A percentile compares a stretch with the other conserved stretches of the same genome.
Evolutionary conservation across 2,113 vertebrate species (phyloP).

Genomic region (Lichenostomus cassidix): DNA sequence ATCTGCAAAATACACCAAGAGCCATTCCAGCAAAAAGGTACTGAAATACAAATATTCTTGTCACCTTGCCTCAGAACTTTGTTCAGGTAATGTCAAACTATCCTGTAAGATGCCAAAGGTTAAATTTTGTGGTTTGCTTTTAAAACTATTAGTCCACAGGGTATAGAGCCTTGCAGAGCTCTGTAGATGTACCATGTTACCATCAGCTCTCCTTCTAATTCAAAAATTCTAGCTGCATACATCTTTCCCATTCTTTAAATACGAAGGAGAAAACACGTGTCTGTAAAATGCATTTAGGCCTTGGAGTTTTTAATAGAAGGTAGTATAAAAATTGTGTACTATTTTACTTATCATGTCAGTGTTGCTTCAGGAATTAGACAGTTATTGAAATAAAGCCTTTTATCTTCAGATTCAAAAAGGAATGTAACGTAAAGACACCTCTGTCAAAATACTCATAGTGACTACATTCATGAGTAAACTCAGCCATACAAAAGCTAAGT

Average conservation of each 20-base stretch:
- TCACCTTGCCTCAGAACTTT: neutral
- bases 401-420: conserved; percentile 8
- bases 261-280: neutral
- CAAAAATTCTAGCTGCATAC: neutral
- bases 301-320: neutral
- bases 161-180: neutral
- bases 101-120: neutral
- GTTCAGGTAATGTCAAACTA: neutral
- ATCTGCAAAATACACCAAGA: neutral
- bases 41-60: neutral
- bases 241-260: neutral
- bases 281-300: neutral
- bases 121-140: neutral
- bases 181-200: neutral
- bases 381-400: conserved; percentile 22
- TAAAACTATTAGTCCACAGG: neutral
- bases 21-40: neutral
- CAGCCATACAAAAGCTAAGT: conserved; percentile 50
- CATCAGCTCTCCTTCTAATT: neutral
- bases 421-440: conserved; percentile 23
- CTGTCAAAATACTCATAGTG: conserved; percentile 3
- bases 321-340: neutral
- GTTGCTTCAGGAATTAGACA: neutral
- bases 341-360: neutral
- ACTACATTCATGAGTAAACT: conserved; percentile 6